Base-by-base conservation (phyloP, 2,797 vertebrate species). In the Myripristis jacobus region DNA sequence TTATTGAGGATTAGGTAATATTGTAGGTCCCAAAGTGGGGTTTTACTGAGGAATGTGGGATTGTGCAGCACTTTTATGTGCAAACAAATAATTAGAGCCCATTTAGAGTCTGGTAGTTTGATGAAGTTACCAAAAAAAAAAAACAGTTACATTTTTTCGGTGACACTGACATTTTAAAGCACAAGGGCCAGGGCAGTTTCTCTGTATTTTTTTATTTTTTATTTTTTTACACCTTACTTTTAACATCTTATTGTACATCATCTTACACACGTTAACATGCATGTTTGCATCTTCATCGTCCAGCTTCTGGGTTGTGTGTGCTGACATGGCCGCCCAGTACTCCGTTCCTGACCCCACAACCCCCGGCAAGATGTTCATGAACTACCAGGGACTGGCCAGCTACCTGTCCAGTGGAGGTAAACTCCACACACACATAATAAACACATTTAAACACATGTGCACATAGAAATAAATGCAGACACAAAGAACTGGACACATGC, bases 331-430 rank as follows among this genome's bases (percentile, higher is more conserved):
- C 54, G 95, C 95, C 75, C 94, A 95, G 66, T 96, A 95, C 27
- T 89, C 90, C 0, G 90, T 95, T 38, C 94, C 94, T 68, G 92
- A 95, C 63, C 93, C 94, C 25, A 59, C 74, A 24, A 92, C 67
- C 54, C 94, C 94, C 67, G 93, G 92, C 61, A 96, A 96, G 84
- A 95, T 95, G 95, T 95, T 94, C 71, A 96, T 96, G 95, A 94
- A 88, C 56, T 96, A 95, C 82, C 94, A 95, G 80, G 94, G 95
- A 38, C 83, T 96, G 82, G 95, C 95, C 43, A 96, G 95, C 89
- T 95, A 95, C 79, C 89, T 96, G 80, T 95, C 95, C 77, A 95
- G 94, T 0, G 95, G 95, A 80, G 95, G 95, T 95, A 56, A 91
- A 93, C 79, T 13, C 29, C 46, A 31, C 13, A 66, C 22, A 48